Percentiles rank a stretch among this genome's conserved stretches.
Conservation (phyloP, 2,888 invertebrate species). For the Sinopyrophorus schimmeli region DNA sequence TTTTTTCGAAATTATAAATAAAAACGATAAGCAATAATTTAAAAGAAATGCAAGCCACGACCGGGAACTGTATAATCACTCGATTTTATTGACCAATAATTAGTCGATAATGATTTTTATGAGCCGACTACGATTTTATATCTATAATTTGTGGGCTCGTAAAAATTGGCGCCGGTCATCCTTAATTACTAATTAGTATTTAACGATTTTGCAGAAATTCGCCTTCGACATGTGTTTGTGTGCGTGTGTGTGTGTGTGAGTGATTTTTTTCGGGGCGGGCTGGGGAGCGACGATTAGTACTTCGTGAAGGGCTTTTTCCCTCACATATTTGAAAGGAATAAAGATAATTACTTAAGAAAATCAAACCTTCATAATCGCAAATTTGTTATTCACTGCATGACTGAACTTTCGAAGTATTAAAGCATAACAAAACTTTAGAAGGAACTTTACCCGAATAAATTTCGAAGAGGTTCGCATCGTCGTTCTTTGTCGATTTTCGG, state of each 20-base stretch:
- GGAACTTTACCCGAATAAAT: constrained; percentile 37
- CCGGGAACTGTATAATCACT: constrained; percentile 38
- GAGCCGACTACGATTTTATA: constrained; percentile 44
- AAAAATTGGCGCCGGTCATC: constrained; percentile 46
- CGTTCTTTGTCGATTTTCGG: constrained; percentile 15
- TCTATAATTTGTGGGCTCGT: constrained; percentile 45
- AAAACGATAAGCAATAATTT: background rate
- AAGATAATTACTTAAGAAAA: constrained; percentile 37
- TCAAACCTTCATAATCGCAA: constrained; percentile 49
- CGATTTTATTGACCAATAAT: constrained; percentile 50
- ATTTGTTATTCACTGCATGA: constrained; percentile 54
- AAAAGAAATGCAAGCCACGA: background rate
- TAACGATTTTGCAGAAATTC: too few relatives aligned
- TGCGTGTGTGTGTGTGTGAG: too few relatives aligned
- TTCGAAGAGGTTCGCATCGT: constrained; percentile 9
- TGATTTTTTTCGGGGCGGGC: too few relatives aligned
- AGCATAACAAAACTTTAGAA: constrained; percentile 51
- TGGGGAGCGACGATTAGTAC: too few relatives aligned
- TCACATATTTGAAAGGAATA: constrained; percentile 18
- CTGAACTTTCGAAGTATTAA: constrained; percentile 53
- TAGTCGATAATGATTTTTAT: constrained; percentile 50
- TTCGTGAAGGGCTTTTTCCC: too few relatives aligned
- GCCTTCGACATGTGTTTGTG: too few relatives aligned
- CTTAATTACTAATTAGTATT: constrained; percentile 18
- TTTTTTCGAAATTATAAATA: background rate